Base-by-base conservation (phyloP, 2,888 invertebrate species). In the Beris morrisii region DNA sequence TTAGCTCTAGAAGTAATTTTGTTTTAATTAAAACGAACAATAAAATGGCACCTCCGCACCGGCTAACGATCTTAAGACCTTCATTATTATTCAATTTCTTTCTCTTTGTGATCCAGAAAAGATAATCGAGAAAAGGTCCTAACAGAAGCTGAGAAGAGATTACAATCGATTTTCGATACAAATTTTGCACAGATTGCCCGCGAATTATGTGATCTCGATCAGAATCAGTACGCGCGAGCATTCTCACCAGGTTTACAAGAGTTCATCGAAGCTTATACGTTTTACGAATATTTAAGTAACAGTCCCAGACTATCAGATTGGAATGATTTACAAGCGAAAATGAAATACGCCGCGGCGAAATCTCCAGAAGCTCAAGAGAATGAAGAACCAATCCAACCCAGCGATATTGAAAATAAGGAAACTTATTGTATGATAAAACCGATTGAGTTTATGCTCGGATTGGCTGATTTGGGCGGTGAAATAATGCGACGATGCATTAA, bases 381-480 rank as follows among this genome's bases (percentile, higher is more conserved):
- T 13, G 54, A 22, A 5, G 54, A 13, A 4, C 3, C 44, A 12
- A 15, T 5, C 13, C 67, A 68, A 63, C 48, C 69, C 2, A 64
- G 52, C 1, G 43, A 6, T 5, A 56, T 54, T 4, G 61, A 54
- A 44, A 28, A 68, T 30, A 48, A 48, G 1, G 55, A 50, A 3
- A 44, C 56, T 4, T 65, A 69, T 9, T 79, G 79, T 44, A 70
- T 74, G 13, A 74, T 86, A 6, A 80, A 84, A 13, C 83, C 83
- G 4, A 75, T 76, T 15, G 86, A 87, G 71, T 86, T 84, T 57
- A 83, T 95, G 75, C 80, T 95, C 48, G 95, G 95, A 0, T 79
- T 95, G 44, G 90, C 90, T 0, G 95, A 96, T 81, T 83, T 95
- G 32, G 93, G 93, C 0, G 95, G 95, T 0, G 96, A 96, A 78